These are phyloP conservation scores for Apis florea DNA, from an alignment of 1,140 invertebrate genomes.

Conservation along the genomic window DNA sequence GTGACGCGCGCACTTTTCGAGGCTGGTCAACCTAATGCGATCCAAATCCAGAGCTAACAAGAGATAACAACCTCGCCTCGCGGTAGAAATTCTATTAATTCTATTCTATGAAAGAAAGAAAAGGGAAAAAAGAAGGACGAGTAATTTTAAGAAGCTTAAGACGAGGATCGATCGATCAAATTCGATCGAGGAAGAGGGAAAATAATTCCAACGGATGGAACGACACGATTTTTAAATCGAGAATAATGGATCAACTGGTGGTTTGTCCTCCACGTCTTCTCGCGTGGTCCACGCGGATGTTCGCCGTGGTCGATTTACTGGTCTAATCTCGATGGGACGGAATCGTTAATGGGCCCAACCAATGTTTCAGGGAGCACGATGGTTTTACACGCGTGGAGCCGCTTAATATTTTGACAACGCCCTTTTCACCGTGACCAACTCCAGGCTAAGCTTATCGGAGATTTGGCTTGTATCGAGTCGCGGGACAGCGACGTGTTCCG, in stretches of 20 bases:
- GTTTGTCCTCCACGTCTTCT: constrained; percentile 8
- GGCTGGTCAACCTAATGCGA: not conserved
- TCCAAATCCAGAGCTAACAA: constrained; percentile 21
- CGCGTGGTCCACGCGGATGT: not conserved
- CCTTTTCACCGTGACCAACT: constrained; percentile 31
- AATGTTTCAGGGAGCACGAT: not conserved
- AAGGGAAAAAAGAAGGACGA: not conserved
- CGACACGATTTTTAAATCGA: not conserved
- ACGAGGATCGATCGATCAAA: not conserved
- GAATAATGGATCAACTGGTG: constrained; percentile 17
- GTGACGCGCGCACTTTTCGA: constrained; percentile 30
- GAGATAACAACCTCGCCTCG: not conserved
- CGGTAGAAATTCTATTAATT: not conserved
- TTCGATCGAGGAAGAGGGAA: no score
- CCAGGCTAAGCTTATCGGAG: constrained; percentile 16
- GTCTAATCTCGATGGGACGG: not conserved
- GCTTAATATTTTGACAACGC: constrained; percentile 22
- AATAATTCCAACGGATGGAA: not conserved
- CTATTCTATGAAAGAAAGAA: not conserved
- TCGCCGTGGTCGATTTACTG: no score
- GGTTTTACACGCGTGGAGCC: not conserved
- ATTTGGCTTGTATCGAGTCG: constrained; percentile 17
- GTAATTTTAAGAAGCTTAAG: constrained; percentile 7
- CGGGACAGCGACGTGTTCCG: not conserved
- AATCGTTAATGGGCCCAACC: constrained; percentile 16